phyloP scores from a whole-genome alignment of 2,888 invertebrate species.

The Lagria hirta region DNA sequence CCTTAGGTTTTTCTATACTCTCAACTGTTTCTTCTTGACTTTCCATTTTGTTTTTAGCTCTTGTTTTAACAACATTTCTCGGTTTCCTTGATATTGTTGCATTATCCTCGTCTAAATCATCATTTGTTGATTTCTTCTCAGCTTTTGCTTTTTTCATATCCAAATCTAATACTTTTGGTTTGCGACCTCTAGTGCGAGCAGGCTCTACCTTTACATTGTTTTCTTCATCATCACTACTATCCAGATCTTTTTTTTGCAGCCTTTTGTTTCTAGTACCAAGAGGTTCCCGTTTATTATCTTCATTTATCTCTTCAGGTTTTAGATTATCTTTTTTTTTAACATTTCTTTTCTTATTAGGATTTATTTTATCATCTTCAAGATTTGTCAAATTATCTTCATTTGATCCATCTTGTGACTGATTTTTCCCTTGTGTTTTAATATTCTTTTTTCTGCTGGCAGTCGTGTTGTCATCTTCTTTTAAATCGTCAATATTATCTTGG shows the following conservation, averaged over 20 bases:
- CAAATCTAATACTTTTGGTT: conserved; percentile 15
- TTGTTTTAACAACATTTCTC: neutral
- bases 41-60: neutral
- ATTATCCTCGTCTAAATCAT: no score
- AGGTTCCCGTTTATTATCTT: neutral
- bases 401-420: no score
- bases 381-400: neutral
- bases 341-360: neutral
- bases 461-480: no score
- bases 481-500: no score
- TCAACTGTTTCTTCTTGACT: neutral
- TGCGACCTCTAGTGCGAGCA: conserved; percentile 3
- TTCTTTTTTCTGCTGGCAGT: no score
- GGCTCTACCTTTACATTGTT: neutral
- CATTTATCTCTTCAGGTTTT: conserved; percentile 4
- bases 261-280: neutral
- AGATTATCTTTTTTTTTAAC: neutral
- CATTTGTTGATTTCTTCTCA: no score
- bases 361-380: neutral
- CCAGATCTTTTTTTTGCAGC: neutral
- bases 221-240: no score
- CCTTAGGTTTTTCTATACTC: neutral
- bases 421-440: no score
- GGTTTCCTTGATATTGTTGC: neutral
- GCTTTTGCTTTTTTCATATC: neutral